Percentiles rank a stretch among this genome's conserved stretches.
These are phyloP conservation scores for Eueremaeus valkanovi DNA, from an alignment of 2,888 invertebrate genomes.

Conservation along the genomic window DNA sequence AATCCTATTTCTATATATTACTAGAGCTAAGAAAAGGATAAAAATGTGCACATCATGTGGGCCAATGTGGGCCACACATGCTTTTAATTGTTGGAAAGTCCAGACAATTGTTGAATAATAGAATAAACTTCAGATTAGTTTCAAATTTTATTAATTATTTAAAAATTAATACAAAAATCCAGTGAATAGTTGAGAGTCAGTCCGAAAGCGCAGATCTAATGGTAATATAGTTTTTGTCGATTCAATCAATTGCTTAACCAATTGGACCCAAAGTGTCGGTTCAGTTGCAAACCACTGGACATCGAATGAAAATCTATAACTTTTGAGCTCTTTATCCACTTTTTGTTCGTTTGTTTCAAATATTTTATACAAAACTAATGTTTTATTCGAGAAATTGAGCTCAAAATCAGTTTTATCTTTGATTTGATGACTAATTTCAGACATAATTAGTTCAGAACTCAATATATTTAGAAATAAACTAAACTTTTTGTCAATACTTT, in stretches of 20 bases:
- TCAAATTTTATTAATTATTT: neutral
- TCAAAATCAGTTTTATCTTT: neutral
- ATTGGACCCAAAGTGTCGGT: neutral
- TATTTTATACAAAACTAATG: slow-evolving; percentile 7
- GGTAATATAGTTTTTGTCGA: neutral
- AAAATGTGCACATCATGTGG: no score
- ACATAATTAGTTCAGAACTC: neutral
- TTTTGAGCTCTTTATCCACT: neutral
- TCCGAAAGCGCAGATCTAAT: neutral
- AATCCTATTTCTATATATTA: no score
- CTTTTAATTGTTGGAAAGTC: no score
- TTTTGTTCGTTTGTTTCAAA: neutral
- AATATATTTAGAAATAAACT: slow-evolving; percentile 3
- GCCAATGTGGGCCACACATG: no score
- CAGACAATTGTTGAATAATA: no score
- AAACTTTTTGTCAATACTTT: slow-evolving; percentile 16
- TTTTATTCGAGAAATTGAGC: neutral
- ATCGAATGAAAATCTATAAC: slow-evolving; percentile 30
- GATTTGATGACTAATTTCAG: neutral
- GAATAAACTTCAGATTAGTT: no score
- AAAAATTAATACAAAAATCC: neutral
- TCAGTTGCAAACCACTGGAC: slow-evolving; percentile 23
- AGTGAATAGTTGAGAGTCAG: neutral
- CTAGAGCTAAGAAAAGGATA: no score
- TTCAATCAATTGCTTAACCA: neutral